phyloP scores from a whole-genome alignment of 2,797 vertebrate species.

The Ibycter americanus region DNA sequence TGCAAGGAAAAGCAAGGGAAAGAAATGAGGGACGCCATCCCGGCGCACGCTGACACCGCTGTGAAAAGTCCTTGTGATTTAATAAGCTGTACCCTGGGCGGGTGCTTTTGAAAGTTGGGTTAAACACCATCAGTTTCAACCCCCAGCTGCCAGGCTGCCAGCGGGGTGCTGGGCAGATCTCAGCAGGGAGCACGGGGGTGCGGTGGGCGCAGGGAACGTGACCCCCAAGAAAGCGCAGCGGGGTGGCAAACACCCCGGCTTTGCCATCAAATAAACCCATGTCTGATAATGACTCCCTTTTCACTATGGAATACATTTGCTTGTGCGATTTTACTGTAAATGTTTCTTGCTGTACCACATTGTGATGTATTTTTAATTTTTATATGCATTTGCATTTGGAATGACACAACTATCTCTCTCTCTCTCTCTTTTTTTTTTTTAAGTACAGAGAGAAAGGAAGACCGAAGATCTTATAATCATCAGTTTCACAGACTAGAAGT shows the following conservation, averaged over 20 bases:
- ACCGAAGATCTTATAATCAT: background rate
- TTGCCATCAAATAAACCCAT: accelerated
- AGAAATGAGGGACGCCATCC: background rate
- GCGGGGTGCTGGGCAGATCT: background rate
- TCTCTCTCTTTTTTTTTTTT: background rate
- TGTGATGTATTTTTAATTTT: background rate
- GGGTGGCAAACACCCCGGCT: background rate
- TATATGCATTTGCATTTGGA: background rate
- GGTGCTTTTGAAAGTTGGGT: background rate
- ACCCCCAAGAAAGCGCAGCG: accelerated
- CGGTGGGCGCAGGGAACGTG: background rate
- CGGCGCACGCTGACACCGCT: background rate
- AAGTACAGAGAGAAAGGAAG: background rate
- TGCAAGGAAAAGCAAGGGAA: background rate
- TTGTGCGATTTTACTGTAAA: background rate
- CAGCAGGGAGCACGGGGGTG: accelerated
- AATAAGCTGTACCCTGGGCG: accelerated
- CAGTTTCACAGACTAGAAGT: background rate
- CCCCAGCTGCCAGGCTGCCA: background rate
- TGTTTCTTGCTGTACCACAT: accelerated
- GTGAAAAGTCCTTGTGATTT: background rate
- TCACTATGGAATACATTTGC: background rate
- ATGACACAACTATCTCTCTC: background rate
- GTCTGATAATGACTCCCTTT: background rate
- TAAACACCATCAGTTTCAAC: background rate